Evolutionary conservation across 2,797 vertebrate genomes (phyloP).

Genomic region (Sebastes kiyomatsui): DNA sequence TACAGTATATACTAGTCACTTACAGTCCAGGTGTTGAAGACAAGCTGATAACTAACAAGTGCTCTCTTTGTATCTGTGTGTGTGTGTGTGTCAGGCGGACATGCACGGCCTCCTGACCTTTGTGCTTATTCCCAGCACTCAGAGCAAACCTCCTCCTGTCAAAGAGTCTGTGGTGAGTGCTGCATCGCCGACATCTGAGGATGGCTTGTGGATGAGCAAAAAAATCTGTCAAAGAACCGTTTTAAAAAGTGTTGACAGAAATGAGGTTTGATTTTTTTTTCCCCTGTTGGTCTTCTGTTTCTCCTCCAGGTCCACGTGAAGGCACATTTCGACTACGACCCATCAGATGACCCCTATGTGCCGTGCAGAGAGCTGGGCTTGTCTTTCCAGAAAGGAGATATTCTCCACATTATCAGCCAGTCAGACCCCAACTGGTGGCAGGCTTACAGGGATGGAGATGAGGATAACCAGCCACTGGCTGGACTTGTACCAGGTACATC

Average conservation of each 20-base stretch:
- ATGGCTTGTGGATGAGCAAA: background rate
- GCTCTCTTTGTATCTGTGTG: background rate
- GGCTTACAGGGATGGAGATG: conserved; percentile 97
- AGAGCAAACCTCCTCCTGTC: conserved; percentile 87
- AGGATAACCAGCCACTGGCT: conserved; percentile 96
- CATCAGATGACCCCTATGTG: conserved; percentile 95
- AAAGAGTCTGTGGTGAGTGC: conserved; percentile 95
- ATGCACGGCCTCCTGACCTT: conserved; percentile 98
- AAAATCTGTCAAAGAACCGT: background rate
- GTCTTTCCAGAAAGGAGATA: conserved; percentile 97
- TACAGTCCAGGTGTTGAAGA: background rate
- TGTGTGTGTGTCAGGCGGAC: conserved; percentile 86
- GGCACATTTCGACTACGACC: conserved; percentile 97
- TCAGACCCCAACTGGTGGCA: conserved; percentile 99
- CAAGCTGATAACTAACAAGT: background rate
- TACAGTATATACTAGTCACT: background rate
- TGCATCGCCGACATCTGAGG: background rate
- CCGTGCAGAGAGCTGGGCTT: conserved; percentile 95
- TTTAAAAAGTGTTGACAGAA: background rate
- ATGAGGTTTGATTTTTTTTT: background rate
- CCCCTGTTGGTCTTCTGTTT: background rate
- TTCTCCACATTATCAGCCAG: conserved; percentile 97
- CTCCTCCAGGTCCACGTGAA: conserved; percentile 91
- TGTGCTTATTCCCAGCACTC: conserved; percentile 92
- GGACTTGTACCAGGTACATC: conserved; percentile 93